Conservation (phyloP, 2,797 vertebrate species). For the Myotis pilosus region DNA sequence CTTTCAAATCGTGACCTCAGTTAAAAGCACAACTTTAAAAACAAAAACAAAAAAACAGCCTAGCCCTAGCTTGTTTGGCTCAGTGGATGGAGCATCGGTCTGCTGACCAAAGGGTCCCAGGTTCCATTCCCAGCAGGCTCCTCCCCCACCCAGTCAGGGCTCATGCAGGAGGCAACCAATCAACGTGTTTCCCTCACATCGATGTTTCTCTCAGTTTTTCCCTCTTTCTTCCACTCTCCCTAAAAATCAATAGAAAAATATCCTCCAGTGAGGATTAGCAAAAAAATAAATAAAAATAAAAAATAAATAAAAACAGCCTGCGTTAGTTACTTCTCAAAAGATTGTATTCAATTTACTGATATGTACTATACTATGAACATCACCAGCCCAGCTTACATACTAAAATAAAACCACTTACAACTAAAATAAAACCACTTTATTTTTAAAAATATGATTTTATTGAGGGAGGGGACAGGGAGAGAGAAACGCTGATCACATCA, state of each 20-base stretch:
- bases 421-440: not conserved
- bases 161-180: no score
- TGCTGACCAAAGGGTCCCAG: no score
- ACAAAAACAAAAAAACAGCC: not conserved
- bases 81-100: no score
- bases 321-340: conserved; percentile 29
- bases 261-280: no score
- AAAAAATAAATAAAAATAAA: no score
- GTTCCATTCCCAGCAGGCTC: no score
- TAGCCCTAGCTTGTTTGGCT: no score
- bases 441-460: not conserved
- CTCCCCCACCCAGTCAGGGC: no score
- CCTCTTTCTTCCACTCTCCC: no score
- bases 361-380: not conserved
- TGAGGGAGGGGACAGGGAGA: not conserved
- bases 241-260: no score
- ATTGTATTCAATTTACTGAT: not conserved
- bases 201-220: no score
- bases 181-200: no score
- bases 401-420: not conserved
- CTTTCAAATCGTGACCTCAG: not conserved
- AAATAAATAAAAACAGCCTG: not conserved
- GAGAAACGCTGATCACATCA: not conserved
- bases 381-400: not conserved
- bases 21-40: conserved; percentile 51